Conservation (phyloP, 2,797 vertebrate genomes). For the Rhabdomys pumilio region DNA sequence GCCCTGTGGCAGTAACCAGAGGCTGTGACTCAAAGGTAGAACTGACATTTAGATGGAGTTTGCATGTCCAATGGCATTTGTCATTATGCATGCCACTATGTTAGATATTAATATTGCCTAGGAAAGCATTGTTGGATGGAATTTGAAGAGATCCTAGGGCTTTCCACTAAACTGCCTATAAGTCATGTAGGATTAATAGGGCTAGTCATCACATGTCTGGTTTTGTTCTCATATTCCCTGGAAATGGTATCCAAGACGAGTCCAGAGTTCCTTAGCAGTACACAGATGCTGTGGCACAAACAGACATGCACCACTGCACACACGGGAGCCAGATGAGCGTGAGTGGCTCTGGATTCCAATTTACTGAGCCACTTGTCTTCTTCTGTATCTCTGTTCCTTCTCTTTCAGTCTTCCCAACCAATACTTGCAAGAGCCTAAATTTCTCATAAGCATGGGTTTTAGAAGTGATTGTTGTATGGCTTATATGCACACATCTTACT, state of each 20-base stretch:
- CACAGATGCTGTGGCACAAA: background rate
- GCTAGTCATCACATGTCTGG: background rate
- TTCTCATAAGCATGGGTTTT: background rate
- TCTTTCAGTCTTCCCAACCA: background rate
- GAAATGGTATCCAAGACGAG: background rate
- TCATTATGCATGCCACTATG: background rate
- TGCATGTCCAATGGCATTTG: slow-evolving; percentile 16
- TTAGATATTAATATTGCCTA: background rate
- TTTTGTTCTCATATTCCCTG: background rate
- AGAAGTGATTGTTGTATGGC: background rate
- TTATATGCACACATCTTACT: background rate
- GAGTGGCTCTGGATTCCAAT: fast-evolving
- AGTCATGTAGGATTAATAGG: background rate
- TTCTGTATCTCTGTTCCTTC: background rate
- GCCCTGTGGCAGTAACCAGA: slow-evolving; percentile 4
- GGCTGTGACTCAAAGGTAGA: slow-evolving; percentile 10
- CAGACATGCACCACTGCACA: fast-evolving
- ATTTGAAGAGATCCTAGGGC: background rate
- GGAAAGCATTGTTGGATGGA: background rate
- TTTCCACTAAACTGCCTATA: background rate
- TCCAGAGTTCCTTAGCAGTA: background rate
- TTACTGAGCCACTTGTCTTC: background rate
- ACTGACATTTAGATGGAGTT: slow-evolving; percentile 21
- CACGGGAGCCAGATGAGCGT: background rate
- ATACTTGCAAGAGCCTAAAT: background rate